A percentile compares a stretch with the other conserved stretches of the same genome.
Evolutionary conservation across 1,140 invertebrate species (phyloP).

Genomic region (Diabrotica virgifera): DNA sequence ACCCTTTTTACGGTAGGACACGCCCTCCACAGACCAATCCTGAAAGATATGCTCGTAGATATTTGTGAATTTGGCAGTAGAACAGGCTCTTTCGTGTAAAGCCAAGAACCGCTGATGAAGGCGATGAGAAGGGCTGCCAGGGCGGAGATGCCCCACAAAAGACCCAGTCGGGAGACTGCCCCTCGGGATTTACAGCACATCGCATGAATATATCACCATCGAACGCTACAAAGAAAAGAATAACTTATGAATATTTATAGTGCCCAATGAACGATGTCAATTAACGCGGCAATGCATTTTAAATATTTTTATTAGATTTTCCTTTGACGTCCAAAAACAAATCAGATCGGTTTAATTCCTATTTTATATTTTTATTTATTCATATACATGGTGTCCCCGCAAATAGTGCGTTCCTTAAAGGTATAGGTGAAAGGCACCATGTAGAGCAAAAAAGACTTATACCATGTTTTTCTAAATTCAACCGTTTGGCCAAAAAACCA

Average conservation of each 20-base stretch:
- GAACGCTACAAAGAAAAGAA: neutral
- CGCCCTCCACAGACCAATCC: constrained; percentile 53
- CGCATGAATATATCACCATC: constrained; percentile 8
- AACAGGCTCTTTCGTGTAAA: constrained; percentile 53
- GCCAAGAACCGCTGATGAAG: constrained; percentile 53
- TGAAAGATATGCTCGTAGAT: constrained; percentile 49
- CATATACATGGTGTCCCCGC: no score
- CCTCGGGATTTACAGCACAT: constrained; percentile 46
- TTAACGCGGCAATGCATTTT: no score
- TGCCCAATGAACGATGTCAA: no score
- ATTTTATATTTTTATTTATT: no score
- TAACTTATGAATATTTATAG: neutral
- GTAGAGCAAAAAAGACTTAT: no score
- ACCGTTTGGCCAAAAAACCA: no score
- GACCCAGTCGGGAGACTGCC: constrained; percentile 47
- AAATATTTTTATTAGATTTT: no score
- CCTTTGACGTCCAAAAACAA: no score
- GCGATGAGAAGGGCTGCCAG: constrained; percentile 49
- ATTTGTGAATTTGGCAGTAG: constrained; percentile 46
- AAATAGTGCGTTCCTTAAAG: no score
- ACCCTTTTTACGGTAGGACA: constrained; percentile 49
- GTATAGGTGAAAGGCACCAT: no score
- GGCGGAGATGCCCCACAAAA: constrained; percentile 49
- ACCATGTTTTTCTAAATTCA: no score
- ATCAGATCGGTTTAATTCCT: no score